Percentiles rank a stretch among this genome's conserved stretches.
These are phyloP conservation scores for Montifringilla adamsi DNA, from an alignment of 2,113 vertebrate species.

Conservation along the genomic window DNA sequence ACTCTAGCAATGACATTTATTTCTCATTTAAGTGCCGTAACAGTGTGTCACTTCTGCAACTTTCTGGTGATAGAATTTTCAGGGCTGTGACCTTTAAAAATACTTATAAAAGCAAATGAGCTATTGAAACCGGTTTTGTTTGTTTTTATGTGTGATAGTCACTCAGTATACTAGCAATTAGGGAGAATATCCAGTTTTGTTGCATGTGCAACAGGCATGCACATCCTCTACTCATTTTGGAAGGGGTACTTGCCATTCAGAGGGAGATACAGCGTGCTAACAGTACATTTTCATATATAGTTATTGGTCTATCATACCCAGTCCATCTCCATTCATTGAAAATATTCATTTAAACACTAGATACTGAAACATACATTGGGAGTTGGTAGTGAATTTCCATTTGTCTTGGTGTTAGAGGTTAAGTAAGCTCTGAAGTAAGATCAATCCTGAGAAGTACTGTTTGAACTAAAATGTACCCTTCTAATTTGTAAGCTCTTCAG, in stretches of 20 bases:
- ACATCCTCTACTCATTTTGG: neutral
- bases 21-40: neutral
- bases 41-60: neutral
- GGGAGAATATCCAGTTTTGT: neutral
- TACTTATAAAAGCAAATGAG: neutral
- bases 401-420: conserved; percentile 30
- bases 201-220: neutral
- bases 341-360: neutral
- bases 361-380: neutral
- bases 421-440: conserved; percentile 26
- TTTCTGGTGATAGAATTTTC: neutral
- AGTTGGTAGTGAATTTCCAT: neutral
- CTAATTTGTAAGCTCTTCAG: conserved; percentile 16
- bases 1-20: neutral
- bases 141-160: neutral
- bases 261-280: neutral
- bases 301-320: neutral
- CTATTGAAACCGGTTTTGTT: neutral
- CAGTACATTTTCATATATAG: neutral
- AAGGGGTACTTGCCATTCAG: neutral
- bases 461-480: conserved; percentile 18
- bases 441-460: neutral
- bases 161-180: neutral
- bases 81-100: neutral
- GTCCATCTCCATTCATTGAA: neutral